Percentiles rank a stretch among this genome's conserved stretches.
Evolutionary conservation across 2,888 invertebrate species (phyloP).

Genomic region (Drosophila glabriapex): DNA sequence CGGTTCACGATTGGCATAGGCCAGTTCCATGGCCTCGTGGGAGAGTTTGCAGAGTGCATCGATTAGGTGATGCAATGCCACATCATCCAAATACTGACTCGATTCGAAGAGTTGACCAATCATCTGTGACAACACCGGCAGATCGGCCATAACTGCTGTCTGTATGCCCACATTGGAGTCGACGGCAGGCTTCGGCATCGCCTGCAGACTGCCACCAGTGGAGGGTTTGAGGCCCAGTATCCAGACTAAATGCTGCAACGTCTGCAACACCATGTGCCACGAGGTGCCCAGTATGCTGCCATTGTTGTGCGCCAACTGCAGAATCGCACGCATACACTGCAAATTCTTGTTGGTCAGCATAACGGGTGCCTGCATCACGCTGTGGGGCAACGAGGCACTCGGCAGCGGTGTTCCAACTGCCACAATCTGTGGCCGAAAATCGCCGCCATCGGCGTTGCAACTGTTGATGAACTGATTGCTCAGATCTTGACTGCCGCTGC

Average conservation of each 20-base stretch:
- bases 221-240: slow-evolving; percentile 98
- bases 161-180: slow-evolving; percentile 94
- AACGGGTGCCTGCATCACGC: slow-evolving; percentile 88
- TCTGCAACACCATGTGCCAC: slow-evolving; percentile 98
- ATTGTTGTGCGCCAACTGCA: slow-evolving; percentile 95
- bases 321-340: slow-evolving; percentile 96
- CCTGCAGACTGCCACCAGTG: slow-evolving; percentile 96
- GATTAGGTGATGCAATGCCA: slow-evolving; percentile 97
- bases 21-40: slow-evolving; percentile 98
- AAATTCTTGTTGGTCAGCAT: slow-evolving; percentile 99
- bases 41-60: slow-evolving; percentile 98
- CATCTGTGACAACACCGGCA: slow-evolving; percentile 96
- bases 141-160: slow-evolving; percentile 97
- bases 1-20: slow-evolving; percentile 97
- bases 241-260: slow-evolving; percentile 96
- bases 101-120: slow-evolving; percentile 97
- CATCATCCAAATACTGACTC: slow-evolving; percentile 96
- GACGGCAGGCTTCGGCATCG: slow-evolving; percentile 90
- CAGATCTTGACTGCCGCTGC: slow-evolving; percentile 86
- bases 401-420: slow-evolving; percentile 98
- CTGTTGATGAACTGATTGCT: slow-evolving; percentile 86
- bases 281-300: slow-evolving; percentile 96
- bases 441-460: slow-evolving; percentile 87
- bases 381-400: slow-evolving; percentile 91
- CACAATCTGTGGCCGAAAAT: slow-evolving; percentile 96